Base-by-base conservation (phyloP, 2,113 vertebrate species). In the Rhagologus leucostigma region DNA sequence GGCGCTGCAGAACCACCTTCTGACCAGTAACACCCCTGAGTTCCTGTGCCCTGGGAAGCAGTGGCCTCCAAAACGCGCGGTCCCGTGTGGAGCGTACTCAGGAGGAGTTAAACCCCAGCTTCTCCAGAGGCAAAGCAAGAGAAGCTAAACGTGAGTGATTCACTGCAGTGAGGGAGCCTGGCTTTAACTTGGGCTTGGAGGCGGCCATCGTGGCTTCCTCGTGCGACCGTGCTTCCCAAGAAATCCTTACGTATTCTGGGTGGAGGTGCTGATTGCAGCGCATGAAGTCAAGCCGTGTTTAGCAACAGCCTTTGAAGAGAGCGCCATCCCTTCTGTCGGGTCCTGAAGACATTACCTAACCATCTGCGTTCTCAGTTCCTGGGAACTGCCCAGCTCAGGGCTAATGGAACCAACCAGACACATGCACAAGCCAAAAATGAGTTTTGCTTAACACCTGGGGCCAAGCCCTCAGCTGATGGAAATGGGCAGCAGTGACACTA, bases 261-360 rank as follows among this genome's bases (percentile, higher is more conserved):
- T 93, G 86, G 95, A 96, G 91, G 60, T 46, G 90, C 90, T 79
- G 56, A 71, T 26, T 77, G 89, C 69, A 57, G 68, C 0, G 8
- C 76, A n/a, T 67, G 83, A 81, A 93, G 68, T 86, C 90, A 84
- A 74, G 32, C 1, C 0, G 6, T n/a, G 77, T 82, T 93, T 91
- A 82, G 91, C 57, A 53, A 41, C 0, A 7, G 52, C 27, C 73
- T 96, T 84, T 87, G 90, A 79, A 63, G 86, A 65, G 86, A 75
- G 93, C 67, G 52, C 76, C 55, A 84, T 77, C 7, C 2, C 55
- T 90, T 89, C 67, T 92, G 85, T 75, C 2, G 0, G 50, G 21
- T 74, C 71, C 88, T 35, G 37, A 88, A 89, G 90, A 90, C 80
- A 71, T 95, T 95, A 92, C 76, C 86, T 92, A 93, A 95, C 52